Percentiles rank a stretch among this genome's conserved stretches.
These are phyloP conservation scores for Vipera latastei DNA, from an alignment of 2,797 vertebrate species.

Conservation along the genomic window DNA sequence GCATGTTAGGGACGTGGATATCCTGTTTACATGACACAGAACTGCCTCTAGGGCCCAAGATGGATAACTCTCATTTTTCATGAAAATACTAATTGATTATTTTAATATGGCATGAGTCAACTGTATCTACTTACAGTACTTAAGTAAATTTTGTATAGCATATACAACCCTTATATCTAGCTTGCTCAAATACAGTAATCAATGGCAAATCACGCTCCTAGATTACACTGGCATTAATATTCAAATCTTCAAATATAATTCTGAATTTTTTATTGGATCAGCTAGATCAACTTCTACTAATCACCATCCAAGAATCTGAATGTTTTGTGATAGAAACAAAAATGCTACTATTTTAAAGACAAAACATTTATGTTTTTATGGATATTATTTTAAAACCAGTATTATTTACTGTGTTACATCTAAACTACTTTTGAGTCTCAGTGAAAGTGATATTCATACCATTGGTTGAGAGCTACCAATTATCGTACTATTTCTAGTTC, in stretches of 20 bases:
- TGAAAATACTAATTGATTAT: neutral
- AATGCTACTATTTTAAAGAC: neutral
- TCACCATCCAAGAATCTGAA: neutral
- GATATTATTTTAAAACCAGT: neutral
- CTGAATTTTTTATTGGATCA: neutral
- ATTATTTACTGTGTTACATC: neutral
- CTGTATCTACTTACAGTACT: neutral
- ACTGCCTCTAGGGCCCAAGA: neutral
- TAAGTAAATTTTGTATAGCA: neutral
- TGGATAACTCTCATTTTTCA: neutral
- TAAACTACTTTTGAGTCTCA: neutral
- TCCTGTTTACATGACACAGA: conserved; percentile 23
- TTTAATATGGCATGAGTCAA: neutral
- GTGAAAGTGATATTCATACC: neutral
- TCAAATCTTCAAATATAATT: neutral
- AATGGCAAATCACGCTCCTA: neutral
- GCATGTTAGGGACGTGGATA: neutral
- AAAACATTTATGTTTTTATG: neutral
- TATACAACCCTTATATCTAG: neutral
- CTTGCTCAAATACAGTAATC: neutral
- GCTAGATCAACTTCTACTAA: neutral
- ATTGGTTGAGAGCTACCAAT: neutral
- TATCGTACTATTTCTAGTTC: neutral
- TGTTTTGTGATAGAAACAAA: neutral
- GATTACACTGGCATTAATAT: neutral